These are phyloP conservation scores for Paramormyrops hopkinsi DNA, from an alignment of 2,797 vertebrate species.

Conservation along the genomic window DNA sequence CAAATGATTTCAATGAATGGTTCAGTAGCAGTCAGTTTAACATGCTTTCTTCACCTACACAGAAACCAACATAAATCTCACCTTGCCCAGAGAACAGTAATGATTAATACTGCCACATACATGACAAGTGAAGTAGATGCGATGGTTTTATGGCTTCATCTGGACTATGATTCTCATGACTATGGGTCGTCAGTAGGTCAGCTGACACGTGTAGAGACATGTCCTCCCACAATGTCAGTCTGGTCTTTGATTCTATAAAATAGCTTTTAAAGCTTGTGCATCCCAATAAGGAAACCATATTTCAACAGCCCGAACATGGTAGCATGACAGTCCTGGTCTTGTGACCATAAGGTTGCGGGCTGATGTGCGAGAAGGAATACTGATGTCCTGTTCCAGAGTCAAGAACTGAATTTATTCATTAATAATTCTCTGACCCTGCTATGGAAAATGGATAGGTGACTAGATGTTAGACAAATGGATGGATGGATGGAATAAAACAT, in stretches of 20 bases:
- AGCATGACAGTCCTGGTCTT: neutral
- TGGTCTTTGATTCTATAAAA: neutral
- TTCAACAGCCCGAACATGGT: neutral
- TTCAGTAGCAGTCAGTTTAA: neutral
- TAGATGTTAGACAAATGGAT: neutral
- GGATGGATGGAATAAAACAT: neutral
- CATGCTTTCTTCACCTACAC: neutral
- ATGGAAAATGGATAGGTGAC: neutral
- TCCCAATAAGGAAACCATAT: neutral
- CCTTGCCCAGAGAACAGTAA: neutral
- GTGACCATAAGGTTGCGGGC: neutral
- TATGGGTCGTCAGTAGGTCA: neutral
- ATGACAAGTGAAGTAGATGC: neutral
- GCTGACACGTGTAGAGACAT: slow-evolving; percentile 10
- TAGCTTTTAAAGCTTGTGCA: neutral
- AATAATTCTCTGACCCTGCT: neutral
- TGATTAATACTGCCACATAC: slow-evolving; percentile 8
- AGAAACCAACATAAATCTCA: neutral
- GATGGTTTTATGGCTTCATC: neutral
- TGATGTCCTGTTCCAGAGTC: slow-evolving; percentile 29
- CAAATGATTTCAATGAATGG: neutral
- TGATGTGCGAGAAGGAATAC: slow-evolving; percentile 49
- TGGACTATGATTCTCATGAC: neutral
- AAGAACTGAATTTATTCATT: neutral
- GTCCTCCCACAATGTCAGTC: neutral